Evolutionary conservation across 2,797 vertebrate species (phyloP).

Genomic region (Eleutherodactylus coqui): DNA sequence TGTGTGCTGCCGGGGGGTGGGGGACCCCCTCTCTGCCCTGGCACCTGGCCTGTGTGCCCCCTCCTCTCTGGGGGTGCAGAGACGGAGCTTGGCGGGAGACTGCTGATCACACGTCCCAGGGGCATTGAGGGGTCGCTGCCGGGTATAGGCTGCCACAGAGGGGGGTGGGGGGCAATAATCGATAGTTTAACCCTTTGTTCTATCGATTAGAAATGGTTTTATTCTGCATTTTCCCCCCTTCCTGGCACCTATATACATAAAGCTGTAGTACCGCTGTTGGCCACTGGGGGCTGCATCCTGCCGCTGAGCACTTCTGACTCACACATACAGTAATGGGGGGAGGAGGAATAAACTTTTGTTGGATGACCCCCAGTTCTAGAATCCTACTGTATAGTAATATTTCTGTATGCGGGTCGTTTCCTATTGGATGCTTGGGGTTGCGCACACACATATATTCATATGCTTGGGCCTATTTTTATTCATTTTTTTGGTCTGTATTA

Average conservation of each 20-base stretch:
- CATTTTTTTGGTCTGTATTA: too few relatives aligned
- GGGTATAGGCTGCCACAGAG: background rate
- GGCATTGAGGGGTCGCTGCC: background rate
- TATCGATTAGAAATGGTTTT: background rate
- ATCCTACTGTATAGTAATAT: too few relatives aligned
- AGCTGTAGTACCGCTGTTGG: background rate
- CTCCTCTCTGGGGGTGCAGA: background rate
- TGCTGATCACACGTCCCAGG: background rate
- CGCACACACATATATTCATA: too few relatives aligned
- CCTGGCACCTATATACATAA: background rate
- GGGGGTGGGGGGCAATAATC: background rate
- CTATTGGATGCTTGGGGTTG: too few relatives aligned
- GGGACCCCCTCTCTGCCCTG: background rate
- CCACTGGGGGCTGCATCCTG: background rate
- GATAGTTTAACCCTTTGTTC: background rate
- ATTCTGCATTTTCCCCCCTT: background rate
- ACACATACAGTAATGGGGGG: background rate
- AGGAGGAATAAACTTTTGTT: background rate
- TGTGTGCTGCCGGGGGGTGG: background rate
- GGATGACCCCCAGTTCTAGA: too few relatives aligned
- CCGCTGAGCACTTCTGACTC: background rate
- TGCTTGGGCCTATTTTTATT: too few relatives aligned
- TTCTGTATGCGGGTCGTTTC: too few relatives aligned
- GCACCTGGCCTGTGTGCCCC: slow-evolving; percentile 1
- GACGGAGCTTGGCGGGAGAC: slow-evolving; percentile 14